Base-by-base conservation (phyloP, 2,797 vertebrate genomes). In the Enteromius mattozi region DNA sequence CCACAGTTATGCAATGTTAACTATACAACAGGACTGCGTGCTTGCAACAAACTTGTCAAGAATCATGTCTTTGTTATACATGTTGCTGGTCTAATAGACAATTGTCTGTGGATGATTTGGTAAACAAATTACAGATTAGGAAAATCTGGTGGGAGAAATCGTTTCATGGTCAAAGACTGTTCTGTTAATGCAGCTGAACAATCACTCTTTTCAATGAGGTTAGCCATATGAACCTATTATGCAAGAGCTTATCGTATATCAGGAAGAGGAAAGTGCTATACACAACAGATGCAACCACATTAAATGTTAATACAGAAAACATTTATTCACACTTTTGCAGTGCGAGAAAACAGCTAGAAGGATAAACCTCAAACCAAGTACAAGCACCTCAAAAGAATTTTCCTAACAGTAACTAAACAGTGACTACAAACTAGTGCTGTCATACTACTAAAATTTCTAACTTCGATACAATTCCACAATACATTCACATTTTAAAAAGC, bases 241-340 rank as follows among this genome's bases (percentile, higher is more conserved):
- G 40, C 30, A 75, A 54, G 6, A 14, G 19, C 6, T 7, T 75
- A n/a, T 19, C 12, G 5, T 51, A 4, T 35, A 66, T 47, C 12
- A 66, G 16, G 8, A 79, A 51, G 61, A 68, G 19, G 61, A 80
- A 68, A 51, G 61, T 35, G 19, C 45, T 16, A 27, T 13, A n/a
- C 5, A 19, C 12, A n/a, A 1, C n/a, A 27, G 35, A 49, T 47
- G 27, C 6, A 59, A 59, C 68, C 68, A 71, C 47, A 70, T 40
- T 21, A 81, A 27, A 16, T 30, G n/a, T 10, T 42, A 56, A 42
- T 21, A 27, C 5, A 71, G 37, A 30, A 56, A 27, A 5, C 3
- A 1, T 45, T 70, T 80, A 7, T 56, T 76, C 47, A 80, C 21
- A 54, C 78, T 37, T 80, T n/a, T 56, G n/a, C 59, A 56, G 42